Percentiles rank a stretch among this genome's conserved stretches.
phyloP scores from a whole-genome alignment of 1,140 invertebrate species.

The Anastatus disparis region DNA sequence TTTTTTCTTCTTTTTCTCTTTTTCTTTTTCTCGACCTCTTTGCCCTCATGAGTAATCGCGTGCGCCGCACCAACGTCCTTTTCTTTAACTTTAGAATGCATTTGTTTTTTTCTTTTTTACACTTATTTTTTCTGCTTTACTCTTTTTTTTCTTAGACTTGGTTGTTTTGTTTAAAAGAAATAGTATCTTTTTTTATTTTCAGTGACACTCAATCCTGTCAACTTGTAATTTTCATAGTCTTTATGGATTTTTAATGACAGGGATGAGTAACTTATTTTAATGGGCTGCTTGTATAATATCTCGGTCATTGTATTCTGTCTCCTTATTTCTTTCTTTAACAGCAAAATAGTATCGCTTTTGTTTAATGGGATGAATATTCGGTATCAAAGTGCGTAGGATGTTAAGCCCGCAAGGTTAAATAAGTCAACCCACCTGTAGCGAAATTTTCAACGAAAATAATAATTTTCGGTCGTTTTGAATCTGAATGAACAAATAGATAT shows the following conservation, averaged over 20 bases:
- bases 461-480: no score
- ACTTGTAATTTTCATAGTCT: neutral
- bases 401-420: neutral
- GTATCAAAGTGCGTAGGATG: conserved; percentile 3
- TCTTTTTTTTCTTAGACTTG: neutral
- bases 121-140: neutral
- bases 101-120: neutral
- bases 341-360: no score
- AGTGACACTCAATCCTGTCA: neutral
- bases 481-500: no score
- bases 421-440: neutral
- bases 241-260: conserved; percentile 5
- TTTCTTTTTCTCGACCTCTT: conserved; percentile 3
- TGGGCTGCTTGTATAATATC: no score
- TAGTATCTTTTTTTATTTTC: conserved; percentile 4
- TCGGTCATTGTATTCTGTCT: no score
- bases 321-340: neutral
- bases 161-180: neutral
- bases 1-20: neutral
- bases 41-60: conserved; percentile 1
- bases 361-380: no score
- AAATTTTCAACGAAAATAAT: conserved; percentile 1
- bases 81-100: no score
- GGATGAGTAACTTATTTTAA: neutral
- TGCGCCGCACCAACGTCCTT: neutral